phyloP scores from a whole-genome alignment of 2,888 invertebrate species.

The Ganaspis brasiliensis region DNA sequence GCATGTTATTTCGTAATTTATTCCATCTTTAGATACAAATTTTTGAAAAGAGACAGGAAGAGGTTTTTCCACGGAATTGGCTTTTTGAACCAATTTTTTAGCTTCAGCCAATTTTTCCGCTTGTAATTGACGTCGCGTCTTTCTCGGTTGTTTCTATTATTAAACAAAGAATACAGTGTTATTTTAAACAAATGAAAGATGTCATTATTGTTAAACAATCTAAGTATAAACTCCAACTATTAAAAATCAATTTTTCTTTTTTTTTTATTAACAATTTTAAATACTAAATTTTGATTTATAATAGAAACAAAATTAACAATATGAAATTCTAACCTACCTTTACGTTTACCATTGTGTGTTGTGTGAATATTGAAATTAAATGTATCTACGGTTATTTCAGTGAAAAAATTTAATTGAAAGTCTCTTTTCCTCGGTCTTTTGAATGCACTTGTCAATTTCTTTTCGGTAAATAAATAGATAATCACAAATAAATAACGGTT shows the following conservation, averaged over 20 bases:
- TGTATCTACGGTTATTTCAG: background rate
- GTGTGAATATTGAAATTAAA: slow-evolving; percentile 51
- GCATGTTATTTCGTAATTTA: slow-evolving; percentile 84
- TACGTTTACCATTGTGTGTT: slow-evolving; percentile 41
- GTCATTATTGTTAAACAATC: too few relatives aligned
- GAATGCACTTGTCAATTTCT: too few relatives aligned
- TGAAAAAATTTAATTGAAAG: too few relatives aligned
- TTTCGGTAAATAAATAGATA: too few relatives aligned
- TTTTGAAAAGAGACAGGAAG: slow-evolving; percentile 85
- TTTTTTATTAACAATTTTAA: slow-evolving; percentile 18
- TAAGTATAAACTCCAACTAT: too few relatives aligned
- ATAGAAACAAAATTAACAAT: background rate
- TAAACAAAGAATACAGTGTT: slow-evolving; percentile 11
- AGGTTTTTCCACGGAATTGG: slow-evolving; percentile 84
- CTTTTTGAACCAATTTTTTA: slow-evolving; percentile 84
- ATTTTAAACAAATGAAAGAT: background rate
- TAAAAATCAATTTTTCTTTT: too few relatives aligned
- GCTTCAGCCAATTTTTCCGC: slow-evolving; percentile 77
- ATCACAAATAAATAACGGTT: too few relatives aligned
- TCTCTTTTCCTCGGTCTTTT: too few relatives aligned
- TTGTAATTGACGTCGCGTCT: slow-evolving; percentile 72
- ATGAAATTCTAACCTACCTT: background rate
- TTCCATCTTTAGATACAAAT: slow-evolving; percentile 83
- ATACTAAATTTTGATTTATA: background rate
- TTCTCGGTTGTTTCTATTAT: slow-evolving; percentile 70